Percentiles rank a stretch among this genome's conserved stretches.
These are phyloP conservation scores for Drosophila cardini DNA, from an alignment of 1,140 invertebrate genomes.

Conservation along the genomic window DNA sequence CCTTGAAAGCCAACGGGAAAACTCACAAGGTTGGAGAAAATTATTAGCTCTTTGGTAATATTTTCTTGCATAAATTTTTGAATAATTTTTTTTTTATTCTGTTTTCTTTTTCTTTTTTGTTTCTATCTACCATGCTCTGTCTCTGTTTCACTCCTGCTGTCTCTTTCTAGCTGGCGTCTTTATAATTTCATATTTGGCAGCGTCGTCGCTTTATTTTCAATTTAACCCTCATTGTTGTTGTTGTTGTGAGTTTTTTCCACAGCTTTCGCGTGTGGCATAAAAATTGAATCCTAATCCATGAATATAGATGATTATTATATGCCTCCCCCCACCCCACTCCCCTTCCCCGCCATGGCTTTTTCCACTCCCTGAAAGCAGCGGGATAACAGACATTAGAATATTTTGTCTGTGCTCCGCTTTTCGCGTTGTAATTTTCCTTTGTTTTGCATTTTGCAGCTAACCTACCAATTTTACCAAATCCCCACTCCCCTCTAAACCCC, in stretches of 20 bases:
- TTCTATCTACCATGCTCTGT: constrained; percentile 8
- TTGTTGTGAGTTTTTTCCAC: constrained; percentile 34
- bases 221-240: constrained; percentile 78
- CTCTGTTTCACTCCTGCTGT: not conserved
- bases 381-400: constrained; percentile 77
- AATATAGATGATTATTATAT: constrained; percentile 85
- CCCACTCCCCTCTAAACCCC: constrained; percentile 18
- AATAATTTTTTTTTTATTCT: constrained; percentile 65
- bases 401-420: constrained; percentile 33
- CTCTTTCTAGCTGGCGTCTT: constrained; percentile 28
- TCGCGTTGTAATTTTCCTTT: constrained; percentile 70
- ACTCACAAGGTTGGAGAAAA: constrained; percentile 66
- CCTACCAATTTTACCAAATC: constrained; percentile 44
- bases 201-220: constrained; percentile 79
- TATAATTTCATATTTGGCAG: constrained; percentile 57
- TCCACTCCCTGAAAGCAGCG: constrained; percentile 53
- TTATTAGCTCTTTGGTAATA: constrained; percentile 85
- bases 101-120: constrained; percentile 19
- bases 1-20: constrained; percentile 53
- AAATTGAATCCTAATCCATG: constrained; percentile 85
- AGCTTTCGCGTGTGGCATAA: constrained; percentile 71
- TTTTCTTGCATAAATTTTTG: constrained; percentile 84
- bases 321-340: constrained; percentile 18
- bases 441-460: constrained; percentile 77
- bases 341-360: not conserved